A percentile compares a stretch with the other conserved stretches of the same genome.
These are phyloP conservation scores for Cistogaster globosa DNA, from an alignment of 2,888 invertebrate species.

Conservation along the genomic window DNA sequence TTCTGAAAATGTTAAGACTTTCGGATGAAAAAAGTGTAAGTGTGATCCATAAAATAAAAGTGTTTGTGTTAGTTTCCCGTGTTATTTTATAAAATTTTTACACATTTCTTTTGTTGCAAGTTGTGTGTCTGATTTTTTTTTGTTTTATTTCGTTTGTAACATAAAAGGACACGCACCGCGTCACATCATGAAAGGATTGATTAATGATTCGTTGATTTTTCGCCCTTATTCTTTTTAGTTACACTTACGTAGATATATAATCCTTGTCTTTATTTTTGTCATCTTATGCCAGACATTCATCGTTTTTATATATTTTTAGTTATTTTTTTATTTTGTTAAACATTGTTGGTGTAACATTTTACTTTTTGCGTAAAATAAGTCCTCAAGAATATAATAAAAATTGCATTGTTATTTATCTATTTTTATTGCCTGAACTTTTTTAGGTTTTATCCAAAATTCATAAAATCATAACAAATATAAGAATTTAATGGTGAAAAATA, in stretches of 20 bases:
- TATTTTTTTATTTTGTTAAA: background rate
- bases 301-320: conserved; percentile 33
- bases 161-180: conserved; percentile 83
- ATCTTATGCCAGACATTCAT: conserved; percentile 70
- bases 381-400: conserved; percentile 72
- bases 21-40: conserved; percentile 31
- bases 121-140: conserved; percentile 70
- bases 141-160: conserved; percentile 75
- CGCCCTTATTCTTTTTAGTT: conserved; percentile 82
- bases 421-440: conserved; percentile 17
- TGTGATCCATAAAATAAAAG: conserved; percentile 25
- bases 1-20: conserved; percentile 55
- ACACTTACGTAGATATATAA: conserved; percentile 79
- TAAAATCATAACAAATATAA: background rate
- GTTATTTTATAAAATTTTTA: conserved; percentile 61
- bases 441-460: conserved; percentile 20
- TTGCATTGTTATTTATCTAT: conserved; percentile 46
- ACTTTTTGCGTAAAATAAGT: conserved; percentile 75
- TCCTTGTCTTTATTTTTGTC: conserved; percentile 77
- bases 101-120: conserved; percentile 57
- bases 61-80: conserved; percentile 51
- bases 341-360: conserved; percentile 23
- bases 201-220: conserved; percentile 82
- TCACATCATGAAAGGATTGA: conserved; percentile 83
- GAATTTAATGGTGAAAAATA: background rate